Base-by-base conservation (phyloP, 2,888 invertebrate species). In the Yponomeuta plumbellus region DNA sequence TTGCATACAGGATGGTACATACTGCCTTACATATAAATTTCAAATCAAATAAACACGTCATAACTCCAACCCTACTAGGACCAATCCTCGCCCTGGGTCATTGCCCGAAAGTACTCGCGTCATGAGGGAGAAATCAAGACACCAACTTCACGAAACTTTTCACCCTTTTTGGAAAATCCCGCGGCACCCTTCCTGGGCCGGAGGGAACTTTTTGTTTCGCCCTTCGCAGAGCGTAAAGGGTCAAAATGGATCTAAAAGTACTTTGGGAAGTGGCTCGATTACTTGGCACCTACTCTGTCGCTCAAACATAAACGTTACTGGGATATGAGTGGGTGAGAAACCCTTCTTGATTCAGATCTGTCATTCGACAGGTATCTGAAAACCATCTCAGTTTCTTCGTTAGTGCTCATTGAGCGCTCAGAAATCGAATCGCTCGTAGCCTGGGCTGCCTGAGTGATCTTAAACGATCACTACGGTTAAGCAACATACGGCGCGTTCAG, bases 161-260 rank as follows among this genome's bases (percentile, higher is more conserved):
- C 17, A 52, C 17, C 44, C 44, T 17, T 52, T 52, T 52, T 52
- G 44, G 44, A 17, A 52, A 52, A 52, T 52, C 44, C 44, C 44
- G 44, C 17, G 44, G 17, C 44, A 52, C 44, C 44, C 44, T 52
- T 52, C 17, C 44, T 52, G 17, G 13, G 13, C 44, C 44, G 13
- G 17, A 4, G 44, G 8, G 44, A 52, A 52, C 44, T 52, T 52
- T 17, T 52, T 52, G 44, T 52, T 17, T 52, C 13, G 44, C 44
- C 44, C 44, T 52, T 52, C 44, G 44, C 44, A 17, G 44, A 17
- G 44, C 44, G 8, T 52, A 52, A 52, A 52, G 44, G 44, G 44
- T 52, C 44, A 52, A 52, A 52, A 52, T 52, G 44, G 44, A 52
- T 52, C 44, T 52, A 52, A 52, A 52, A 52, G 44, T 52, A 52